A percentile compares a stretch with the other conserved stretches of the same genome.
phyloP scores from a whole-genome alignment of 2,113 vertebrate species.

The Sminthopsis crassicaudata region DNA sequence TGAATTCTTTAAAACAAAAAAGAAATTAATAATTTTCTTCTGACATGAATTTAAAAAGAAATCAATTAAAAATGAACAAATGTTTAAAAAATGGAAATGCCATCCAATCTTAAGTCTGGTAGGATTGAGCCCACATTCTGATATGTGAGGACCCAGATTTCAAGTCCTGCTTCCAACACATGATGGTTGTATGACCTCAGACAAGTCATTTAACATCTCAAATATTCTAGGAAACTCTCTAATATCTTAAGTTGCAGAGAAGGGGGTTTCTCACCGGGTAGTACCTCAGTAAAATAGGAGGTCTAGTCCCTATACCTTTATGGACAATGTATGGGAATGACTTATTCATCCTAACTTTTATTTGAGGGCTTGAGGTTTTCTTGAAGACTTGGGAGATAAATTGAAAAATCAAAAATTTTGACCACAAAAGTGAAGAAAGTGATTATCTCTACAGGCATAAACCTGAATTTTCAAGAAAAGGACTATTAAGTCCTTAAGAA shows the following conservation, averaged over 20 bases:
- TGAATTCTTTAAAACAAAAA: not conserved
- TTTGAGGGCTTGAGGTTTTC: not conserved
- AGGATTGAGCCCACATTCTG: not conserved
- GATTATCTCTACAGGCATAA: not conserved
- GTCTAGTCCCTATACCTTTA: not conserved
- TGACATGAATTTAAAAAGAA: not conserved
- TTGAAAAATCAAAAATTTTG: not conserved
- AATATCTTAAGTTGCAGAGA: not conserved
- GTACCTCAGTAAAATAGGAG: not conserved
- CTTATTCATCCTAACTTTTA: not conserved
- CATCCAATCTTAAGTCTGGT: not conserved
- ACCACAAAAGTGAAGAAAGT: not conserved
- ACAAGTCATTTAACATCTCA: not conserved
- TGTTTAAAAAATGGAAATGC: not conserved
- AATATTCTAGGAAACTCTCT: not conserved
- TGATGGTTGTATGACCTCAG: not conserved
- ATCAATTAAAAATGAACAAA: not conserved
- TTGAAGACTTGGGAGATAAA: slow-evolving; percentile 4
- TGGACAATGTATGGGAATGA: not conserved
- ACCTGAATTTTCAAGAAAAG: not conserved
- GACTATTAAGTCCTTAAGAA: not conserved
- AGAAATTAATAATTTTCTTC: not conserved
- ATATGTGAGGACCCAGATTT: not conserved
- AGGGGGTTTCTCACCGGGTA: not conserved
- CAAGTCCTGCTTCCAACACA: not conserved